A percentile compares a stretch with the other conserved stretches of the same genome.
Conservation (phyloP, 2,888 invertebrate genomes). For the Cantharis nigra region DNA sequence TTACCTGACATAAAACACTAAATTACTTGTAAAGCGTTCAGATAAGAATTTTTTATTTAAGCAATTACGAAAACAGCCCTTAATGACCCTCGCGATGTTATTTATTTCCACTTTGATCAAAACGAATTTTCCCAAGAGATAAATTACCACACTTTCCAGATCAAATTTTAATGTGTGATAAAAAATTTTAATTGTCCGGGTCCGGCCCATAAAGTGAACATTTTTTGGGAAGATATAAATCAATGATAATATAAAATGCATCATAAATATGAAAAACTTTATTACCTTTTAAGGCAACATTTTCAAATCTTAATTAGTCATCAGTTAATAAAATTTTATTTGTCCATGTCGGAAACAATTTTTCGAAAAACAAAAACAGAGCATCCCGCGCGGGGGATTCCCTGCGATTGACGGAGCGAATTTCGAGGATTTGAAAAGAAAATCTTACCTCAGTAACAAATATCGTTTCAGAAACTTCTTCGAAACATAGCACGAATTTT, state of each 20-base stretch:
- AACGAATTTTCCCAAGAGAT: not conserved
- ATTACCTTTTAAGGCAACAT: not conserved
- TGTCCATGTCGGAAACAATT: not conserved
- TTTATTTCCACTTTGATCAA: not conserved
- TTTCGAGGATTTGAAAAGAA: not conserved
- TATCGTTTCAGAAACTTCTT: not conserved
- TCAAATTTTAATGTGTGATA: not conserved
- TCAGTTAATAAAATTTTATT: not conserved
- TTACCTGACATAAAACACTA: constrained; percentile 24
- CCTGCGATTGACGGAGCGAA: not conserved
- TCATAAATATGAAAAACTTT: not conserved
- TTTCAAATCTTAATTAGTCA: not conserved
- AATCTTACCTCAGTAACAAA: constrained; percentile 1
- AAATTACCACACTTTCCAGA: not conserved
- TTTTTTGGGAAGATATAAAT: not conserved
- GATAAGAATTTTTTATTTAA: constrained; percentile 23
- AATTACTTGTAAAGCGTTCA: constrained; percentile 24
- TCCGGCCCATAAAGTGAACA: not conserved
- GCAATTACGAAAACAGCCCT: constrained; percentile 11
- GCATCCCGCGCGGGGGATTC: not conserved
- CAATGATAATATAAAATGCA: not conserved
- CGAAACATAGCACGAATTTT: not conserved
- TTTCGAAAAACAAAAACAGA: not conserved
- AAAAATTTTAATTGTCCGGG: not conserved
- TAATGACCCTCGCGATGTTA: not conserved